phyloP scores from a whole-genome alignment of 2,113 vertebrate genomes.

The Microcebus tavaratra region DNA sequence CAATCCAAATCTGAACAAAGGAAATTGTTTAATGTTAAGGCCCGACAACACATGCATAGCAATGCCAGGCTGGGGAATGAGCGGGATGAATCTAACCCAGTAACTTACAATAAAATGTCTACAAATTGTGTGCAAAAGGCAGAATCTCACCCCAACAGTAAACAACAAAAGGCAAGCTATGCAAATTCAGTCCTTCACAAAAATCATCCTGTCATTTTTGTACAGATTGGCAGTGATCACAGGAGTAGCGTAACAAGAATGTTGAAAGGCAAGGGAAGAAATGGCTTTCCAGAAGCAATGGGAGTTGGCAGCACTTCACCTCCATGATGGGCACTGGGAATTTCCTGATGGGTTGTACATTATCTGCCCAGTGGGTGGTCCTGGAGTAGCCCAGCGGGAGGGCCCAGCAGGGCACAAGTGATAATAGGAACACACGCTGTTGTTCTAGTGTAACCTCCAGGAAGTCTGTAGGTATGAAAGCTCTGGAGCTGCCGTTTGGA shows the following conservation, averaged over 20 bases:
- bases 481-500: background rate
- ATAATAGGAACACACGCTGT: background rate
- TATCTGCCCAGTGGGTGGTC: background rate
- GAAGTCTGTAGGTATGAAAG: background rate
- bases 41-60: background rate
- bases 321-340: background rate
- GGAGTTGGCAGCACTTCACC: background rate
- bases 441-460: background rate
- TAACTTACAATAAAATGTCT: constrained; percentile 35
- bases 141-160: background rate
- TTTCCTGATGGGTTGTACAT: background rate
- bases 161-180: constrained; percentile 48
- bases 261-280: constrained; percentile 16
- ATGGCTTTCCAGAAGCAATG: background rate
- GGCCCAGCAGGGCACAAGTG: background rate
- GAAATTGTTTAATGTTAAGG: constrained; percentile 43
- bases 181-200: constrained; percentile 46
- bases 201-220: constrained; percentile 56
- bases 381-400: background rate
- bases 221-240: constrained; percentile 36
- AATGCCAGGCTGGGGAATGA: constrained; percentile 13
- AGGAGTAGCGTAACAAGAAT: background rate
- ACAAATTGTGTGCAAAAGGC: background rate
- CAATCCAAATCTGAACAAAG: constrained; percentile 58
- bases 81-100: constrained; percentile 25